Evolutionary conservation across 2,113 vertebrate genomes (phyloP).

Genomic region (Oryzias celebensis): DNA sequence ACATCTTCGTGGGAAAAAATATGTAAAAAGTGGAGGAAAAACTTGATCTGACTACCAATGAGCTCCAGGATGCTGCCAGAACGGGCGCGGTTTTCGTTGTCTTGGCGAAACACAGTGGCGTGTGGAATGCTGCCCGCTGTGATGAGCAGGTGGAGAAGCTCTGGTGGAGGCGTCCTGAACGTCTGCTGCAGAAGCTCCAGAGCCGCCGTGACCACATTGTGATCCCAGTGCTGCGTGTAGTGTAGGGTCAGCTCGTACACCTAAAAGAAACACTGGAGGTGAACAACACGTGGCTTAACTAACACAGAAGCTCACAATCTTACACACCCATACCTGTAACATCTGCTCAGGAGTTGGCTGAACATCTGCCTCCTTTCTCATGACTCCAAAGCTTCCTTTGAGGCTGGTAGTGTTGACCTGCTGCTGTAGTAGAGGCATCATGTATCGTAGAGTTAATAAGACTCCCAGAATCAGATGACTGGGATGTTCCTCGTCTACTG

Average conservation of each 20-base stretch:
- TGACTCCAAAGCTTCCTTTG: slow-evolving; percentile 97
- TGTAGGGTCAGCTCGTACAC: slow-evolving; percentile 94
- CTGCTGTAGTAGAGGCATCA: slow-evolving; percentile 93
- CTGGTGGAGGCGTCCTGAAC: slow-evolving; percentile 88
- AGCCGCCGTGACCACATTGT: slow-evolving; percentile 94
- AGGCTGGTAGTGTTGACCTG: slow-evolving; percentile 92
- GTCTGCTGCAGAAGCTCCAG: slow-evolving; percentile 93
- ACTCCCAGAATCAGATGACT: slow-evolving; percentile 90
- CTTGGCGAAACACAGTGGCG: slow-evolving; percentile 79
- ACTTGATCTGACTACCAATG: slow-evolving; percentile 77
- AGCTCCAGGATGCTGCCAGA: slow-evolving; percentile 93
- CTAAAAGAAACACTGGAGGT: slow-evolving; percentile 59
- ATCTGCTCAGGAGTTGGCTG: slow-evolving; percentile 90
- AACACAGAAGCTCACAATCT: background rate
- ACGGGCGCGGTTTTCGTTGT: slow-evolving; percentile 78
- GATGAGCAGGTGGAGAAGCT: slow-evolving; percentile 87
- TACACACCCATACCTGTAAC: slow-evolving; percentile 80
- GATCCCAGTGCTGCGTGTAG: slow-evolving; percentile 93
- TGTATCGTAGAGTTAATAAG: slow-evolving; percentile 88
- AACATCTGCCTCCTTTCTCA: slow-evolving; percentile 90
- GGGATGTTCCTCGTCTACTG: slow-evolving; percentile 86
- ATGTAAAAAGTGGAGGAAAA: too few relatives aligned
- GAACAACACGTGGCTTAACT: accelerated
- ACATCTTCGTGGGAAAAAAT: too few relatives aligned
- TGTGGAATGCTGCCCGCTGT: slow-evolving; percentile 78